A percentile compares a stretch with the other conserved stretches of the same genome.
phyloP scores from a whole-genome alignment of 2,113 vertebrate species.

The Lynx canadensis region DNA sequence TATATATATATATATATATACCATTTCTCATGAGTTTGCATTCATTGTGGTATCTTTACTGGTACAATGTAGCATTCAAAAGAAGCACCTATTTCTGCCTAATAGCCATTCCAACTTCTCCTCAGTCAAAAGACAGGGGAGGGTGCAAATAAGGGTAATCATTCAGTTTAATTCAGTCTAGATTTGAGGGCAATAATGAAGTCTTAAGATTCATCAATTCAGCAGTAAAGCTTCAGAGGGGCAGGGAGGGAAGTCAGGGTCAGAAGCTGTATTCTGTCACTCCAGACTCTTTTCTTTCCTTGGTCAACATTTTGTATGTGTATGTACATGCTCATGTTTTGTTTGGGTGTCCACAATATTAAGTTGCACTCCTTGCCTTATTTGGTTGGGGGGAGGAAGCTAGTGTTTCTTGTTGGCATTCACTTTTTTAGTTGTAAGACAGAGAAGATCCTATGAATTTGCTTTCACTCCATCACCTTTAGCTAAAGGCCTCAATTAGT shows the following conservation, averaged over 20 bases:
- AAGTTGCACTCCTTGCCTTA: background rate
- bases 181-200: background rate
- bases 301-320: background rate
- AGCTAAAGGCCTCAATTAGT: background rate
- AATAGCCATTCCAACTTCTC: background rate
- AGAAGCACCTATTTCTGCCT: background rate
- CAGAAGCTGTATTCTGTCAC: background rate
- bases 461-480: background rate
- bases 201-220: background rate
- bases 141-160: background rate
- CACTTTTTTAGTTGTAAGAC: background rate
- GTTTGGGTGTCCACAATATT: background rate
- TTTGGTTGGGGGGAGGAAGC: background rate
- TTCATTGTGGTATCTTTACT: background rate
- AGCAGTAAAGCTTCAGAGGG: background rate
- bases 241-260: background rate
- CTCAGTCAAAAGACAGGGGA: background rate
- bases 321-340: background rate
- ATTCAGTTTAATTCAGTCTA: background rate
- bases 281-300: background rate
- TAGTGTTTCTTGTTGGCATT: background rate
- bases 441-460: background rate
- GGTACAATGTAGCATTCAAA: background rate
- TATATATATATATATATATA: too few species aligned
- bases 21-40: background rate